These are phyloP conservation scores for Andrena haemorrhoa DNA, from an alignment of 2,888 invertebrate species.

Conservation along the genomic window DNA sequence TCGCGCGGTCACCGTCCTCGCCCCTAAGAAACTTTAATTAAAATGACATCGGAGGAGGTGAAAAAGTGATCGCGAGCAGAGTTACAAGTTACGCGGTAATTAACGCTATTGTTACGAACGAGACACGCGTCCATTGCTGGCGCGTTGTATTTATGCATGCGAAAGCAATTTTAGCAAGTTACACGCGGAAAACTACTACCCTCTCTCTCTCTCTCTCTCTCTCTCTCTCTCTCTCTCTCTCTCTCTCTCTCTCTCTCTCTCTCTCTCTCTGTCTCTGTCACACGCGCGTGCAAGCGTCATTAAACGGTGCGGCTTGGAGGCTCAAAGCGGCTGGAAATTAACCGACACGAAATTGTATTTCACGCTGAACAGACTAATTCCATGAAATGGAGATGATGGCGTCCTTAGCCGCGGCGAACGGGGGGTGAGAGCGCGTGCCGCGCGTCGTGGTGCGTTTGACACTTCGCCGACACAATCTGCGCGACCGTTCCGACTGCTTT, in stretches of 20 bases:
- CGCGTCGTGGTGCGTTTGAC: conserved; percentile 49
- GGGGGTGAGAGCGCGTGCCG: not conserved
- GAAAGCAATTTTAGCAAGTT: conserved; percentile 39
- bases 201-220: no score
- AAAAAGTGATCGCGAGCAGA: not conserved
- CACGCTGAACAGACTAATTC: conserved; percentile 53
- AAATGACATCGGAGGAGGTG: not conserved
- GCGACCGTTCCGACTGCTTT: not conserved
- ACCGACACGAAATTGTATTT: conserved; percentile 53
- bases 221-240: no score
- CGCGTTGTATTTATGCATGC: not conserved
- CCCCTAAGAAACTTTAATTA: not conserved
- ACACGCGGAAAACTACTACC: conserved; percentile 10
- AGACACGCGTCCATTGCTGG: conserved; percentile 7
- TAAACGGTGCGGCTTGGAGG: conserved; percentile 34
- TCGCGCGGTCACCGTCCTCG: not conserved
- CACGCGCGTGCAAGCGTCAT: not conserved
- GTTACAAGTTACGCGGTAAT: not conserved
- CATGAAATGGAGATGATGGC: conserved; percentile 47
- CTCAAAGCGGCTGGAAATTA: conserved; percentile 44
- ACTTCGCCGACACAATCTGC: conserved; percentile 26
- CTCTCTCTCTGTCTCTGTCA: no score
- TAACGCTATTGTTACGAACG: conserved; percentile 7
- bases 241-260: no score
- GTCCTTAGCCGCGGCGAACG: conserved; percentile 44